A percentile compares a stretch with the other conserved stretches of the same genome.
phyloP scores from a whole-genome alignment of 2,888 invertebrate genomes.

The Cephalotes varians region DNA sequence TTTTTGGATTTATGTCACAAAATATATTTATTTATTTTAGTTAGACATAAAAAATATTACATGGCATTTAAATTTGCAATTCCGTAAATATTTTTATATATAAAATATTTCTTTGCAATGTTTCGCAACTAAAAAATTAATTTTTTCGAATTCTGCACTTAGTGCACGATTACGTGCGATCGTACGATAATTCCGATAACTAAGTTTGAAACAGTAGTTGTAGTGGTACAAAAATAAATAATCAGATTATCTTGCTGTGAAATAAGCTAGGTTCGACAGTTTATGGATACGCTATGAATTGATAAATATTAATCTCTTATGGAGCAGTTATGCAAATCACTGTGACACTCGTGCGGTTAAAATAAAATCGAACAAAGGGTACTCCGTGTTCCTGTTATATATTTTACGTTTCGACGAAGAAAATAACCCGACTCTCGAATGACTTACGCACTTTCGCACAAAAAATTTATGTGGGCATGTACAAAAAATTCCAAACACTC shows the following conservation, averaged over 20 bases:
- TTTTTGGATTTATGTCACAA: background rate
- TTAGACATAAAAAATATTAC: background rate
- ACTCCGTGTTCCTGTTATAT: background rate
- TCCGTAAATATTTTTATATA: background rate
- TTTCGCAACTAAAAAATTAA: background rate
- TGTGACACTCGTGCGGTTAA: background rate
- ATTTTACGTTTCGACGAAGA: background rate
- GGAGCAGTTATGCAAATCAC: background rate
- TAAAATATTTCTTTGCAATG: background rate
- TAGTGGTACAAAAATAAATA: background rate
- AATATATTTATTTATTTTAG: background rate
- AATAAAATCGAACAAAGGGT: constrained; percentile 10
- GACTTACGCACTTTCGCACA: background rate
- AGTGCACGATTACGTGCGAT: background rate
- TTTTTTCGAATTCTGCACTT: background rate
- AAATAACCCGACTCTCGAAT: background rate
- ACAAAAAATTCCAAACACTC: constrained; percentile 1
- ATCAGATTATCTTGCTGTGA: background rate
- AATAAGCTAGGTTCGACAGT: background rate
- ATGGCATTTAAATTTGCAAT: background rate
- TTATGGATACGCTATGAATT: background rate
- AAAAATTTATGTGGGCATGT: background rate
- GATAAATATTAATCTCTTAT: constrained; percentile 14
- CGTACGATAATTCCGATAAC: background rate
- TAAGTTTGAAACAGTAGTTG: too few relatives aligned